These are phyloP conservation scores for Plemyria rubiginata DNA, from an alignment of 2,888 invertebrate species.

Conservation along the genomic window DNA sequence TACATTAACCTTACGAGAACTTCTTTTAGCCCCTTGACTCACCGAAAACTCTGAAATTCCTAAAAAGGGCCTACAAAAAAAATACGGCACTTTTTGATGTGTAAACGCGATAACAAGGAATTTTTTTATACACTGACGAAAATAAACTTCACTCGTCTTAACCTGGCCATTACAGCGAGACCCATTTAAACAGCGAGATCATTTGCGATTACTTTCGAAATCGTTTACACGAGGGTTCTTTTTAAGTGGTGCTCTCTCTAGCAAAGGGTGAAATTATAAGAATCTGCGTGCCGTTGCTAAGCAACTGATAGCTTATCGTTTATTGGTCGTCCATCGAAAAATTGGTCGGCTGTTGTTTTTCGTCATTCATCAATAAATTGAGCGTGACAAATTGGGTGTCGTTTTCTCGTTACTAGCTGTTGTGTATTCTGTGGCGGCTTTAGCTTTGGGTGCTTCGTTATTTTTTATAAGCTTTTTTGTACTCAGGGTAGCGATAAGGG, in stretches of 20 bases:
- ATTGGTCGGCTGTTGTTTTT: constrained; percentile 7
- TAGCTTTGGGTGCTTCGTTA: constrained; percentile 20
- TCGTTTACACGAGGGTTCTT: constrained; percentile 32
- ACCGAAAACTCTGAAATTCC: too few species aligned
- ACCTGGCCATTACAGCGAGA: constrained; percentile 26
- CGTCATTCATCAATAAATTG: constrained; percentile 26
- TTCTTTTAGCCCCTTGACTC: too few species aligned
- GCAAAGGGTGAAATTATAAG: constrained; percentile 64
- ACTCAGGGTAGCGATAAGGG: not conserved
- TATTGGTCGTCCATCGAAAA: constrained; percentile 15
- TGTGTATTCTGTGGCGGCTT: constrained; percentile 14
- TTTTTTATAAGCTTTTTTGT: constrained; percentile 29
- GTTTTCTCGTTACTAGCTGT: constrained; percentile 3
- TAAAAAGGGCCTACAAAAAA: too few species aligned
- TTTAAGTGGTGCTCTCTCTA: constrained; percentile 35
- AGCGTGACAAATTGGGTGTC: constrained; percentile 27
- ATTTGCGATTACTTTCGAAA: constrained; percentile 35
- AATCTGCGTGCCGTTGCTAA: constrained; percentile 68
- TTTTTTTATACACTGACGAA: not conserved
- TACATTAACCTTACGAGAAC: too few species aligned
- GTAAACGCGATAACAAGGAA: too few species aligned
- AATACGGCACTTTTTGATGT: too few species aligned
- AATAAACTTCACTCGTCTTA: constrained; percentile 8
- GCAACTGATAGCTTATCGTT: constrained; percentile 51
- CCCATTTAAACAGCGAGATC: constrained; percentile 28